These are phyloP conservation scores for Hyphantria cunea DNA, from an alignment of 1,140 invertebrate genomes.

Conservation along the genomic window DNA sequence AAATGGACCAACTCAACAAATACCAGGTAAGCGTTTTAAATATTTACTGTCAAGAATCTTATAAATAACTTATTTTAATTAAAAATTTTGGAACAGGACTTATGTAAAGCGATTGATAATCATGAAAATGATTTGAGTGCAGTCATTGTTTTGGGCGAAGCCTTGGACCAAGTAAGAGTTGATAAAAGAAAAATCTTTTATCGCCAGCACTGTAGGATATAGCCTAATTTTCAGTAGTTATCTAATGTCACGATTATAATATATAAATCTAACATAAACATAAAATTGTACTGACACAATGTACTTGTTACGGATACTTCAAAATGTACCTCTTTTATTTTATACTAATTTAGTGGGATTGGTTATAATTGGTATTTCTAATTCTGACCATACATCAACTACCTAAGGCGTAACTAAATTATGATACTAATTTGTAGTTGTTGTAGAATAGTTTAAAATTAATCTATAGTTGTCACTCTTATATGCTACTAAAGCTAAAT, in stretches of 20 bases:
- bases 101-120: slow-evolving; percentile 88
- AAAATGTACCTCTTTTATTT: slow-evolving; percentile 7
- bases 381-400: slow-evolving; percentile 16
- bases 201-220: slow-evolving; percentile 63
- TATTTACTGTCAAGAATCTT: slow-evolving; percentile 19
- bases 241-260: slow-evolving; percentile 63
- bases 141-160: slow-evolving; percentile 88
- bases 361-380: slow-evolving; percentile 42
- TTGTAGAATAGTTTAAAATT: slow-evolving; percentile 62
- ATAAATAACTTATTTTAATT: slow-evolving; percentile 45
- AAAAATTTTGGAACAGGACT: slow-evolving; percentile 84
- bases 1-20: slow-evolving; percentile 93
- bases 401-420: slow-evolving; percentile 31
- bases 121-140: slow-evolving; percentile 88
- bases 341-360: slow-evolving; percentile 34
- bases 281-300: slow-evolving; percentile 28
- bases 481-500: slow-evolving; percentile 13
- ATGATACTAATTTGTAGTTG: slow-evolving; percentile 69
- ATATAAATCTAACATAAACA: slow-evolving; percentile 42
- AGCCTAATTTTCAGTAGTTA: slow-evolving; percentile 76
- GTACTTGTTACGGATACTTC: slow-evolving; percentile 13
- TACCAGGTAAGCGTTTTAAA: slow-evolving; percentile 88
- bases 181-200: slow-evolving; percentile 44
- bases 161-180: slow-evolving; percentile 92
- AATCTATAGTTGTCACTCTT: slow-evolving; percentile 10